Conservation (phyloP, 2,113 vertebrate genomes). For the Indicator indicator region DNA sequence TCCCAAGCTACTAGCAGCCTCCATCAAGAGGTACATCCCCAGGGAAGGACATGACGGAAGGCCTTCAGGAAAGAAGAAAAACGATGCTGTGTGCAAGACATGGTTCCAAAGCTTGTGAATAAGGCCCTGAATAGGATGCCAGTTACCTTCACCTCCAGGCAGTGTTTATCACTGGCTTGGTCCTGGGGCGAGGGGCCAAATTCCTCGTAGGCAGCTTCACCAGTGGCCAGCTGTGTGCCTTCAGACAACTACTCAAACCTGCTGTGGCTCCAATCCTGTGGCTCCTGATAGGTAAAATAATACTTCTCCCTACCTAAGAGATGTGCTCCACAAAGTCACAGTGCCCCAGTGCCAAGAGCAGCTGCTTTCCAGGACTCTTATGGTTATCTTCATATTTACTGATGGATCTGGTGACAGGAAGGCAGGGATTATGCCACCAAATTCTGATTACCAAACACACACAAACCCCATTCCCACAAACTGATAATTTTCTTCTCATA, state of each 20-base stretch:
- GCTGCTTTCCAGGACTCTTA: not conserved
- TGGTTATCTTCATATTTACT: not conserved
- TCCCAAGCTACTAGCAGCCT: not conserved
- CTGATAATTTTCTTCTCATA: conserved; percentile 5
- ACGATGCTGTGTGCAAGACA: fast-evolving
- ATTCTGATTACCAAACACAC: not conserved
- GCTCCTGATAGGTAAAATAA: not conserved
- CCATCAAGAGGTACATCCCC: not conserved
- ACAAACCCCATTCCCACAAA: not conserved
- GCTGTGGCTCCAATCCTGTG: fast-evolving
- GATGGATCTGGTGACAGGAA: not conserved
- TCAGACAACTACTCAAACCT: not conserved
- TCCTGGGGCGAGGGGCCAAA: not conserved
- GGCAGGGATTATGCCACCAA: not conserved
- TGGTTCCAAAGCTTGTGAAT: not conserved
- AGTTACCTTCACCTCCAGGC: not conserved
- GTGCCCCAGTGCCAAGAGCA: not conserved
- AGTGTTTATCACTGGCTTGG: not conserved
- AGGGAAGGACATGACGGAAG: not conserved
- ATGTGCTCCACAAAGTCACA: fast-evolving
- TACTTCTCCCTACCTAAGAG: not conserved
- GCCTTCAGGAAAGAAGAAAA: not conserved
- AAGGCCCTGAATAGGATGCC: not conserved
- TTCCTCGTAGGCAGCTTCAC: not conserved
- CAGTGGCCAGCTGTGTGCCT: not conserved